A percentile compares a stretch with the other conserved stretches of the same genome.
phyloP scores from a whole-genome alignment of 2,797 vertebrate species.

The Diglossa cyanea region DNA sequence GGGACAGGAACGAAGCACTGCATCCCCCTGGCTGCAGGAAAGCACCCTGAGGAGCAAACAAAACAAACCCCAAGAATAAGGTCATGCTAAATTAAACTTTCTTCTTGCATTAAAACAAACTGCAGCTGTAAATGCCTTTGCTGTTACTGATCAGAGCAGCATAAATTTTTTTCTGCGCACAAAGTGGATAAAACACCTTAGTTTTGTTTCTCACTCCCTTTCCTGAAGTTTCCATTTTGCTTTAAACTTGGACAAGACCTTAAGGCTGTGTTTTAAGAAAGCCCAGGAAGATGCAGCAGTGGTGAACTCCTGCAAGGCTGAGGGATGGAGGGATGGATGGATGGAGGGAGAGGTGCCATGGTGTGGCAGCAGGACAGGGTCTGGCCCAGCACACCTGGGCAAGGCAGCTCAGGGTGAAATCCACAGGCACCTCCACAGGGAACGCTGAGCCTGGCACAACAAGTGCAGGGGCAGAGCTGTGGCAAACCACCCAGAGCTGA shows the following conservation, averaged over 20 bases:
- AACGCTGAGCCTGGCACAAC: fast-evolving
- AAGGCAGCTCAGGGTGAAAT: fast-evolving
- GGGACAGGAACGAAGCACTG: fast-evolving
- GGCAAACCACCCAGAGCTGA: neutral
- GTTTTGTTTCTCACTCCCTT: neutral
- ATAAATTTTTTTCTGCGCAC: neutral
- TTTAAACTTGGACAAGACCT: neutral
- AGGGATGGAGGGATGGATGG: neutral
- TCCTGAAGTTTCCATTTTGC: neutral
- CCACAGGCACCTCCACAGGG: neutral
- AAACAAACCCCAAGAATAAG: neutral
- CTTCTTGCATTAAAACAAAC: neutral
- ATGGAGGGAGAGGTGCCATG: no score
- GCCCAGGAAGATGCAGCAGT: neutral
- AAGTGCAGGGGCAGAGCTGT: neutral
- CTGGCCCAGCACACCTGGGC: neutral
- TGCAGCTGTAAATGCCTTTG: neutral
- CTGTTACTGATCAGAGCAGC: neutral
- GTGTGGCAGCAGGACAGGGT: fast-evolving
- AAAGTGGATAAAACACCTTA: neutral
- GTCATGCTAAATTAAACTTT: neutral
- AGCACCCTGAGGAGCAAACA: neutral
- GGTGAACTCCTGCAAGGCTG: neutral
- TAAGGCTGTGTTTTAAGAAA: neutral
- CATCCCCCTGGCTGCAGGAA: neutral